A percentile compares a stretch with the other conserved stretches of the same genome.
These are phyloP conservation scores for Epinotia bilunana DNA, from an alignment of 2,888 invertebrate species.

Conservation along the genomic window DNA sequence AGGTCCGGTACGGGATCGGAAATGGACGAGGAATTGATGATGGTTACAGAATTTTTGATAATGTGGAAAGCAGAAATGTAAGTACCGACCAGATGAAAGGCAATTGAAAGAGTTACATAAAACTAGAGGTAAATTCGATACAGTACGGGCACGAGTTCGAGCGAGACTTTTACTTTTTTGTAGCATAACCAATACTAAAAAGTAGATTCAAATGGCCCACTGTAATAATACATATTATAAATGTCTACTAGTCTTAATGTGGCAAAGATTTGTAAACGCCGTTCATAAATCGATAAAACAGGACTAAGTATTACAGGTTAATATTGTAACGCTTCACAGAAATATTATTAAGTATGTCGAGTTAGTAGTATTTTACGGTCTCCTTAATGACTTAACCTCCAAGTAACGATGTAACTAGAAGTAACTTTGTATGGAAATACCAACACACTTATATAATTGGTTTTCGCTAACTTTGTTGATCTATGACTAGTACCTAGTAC, in stretches of 20 bases:
- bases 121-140: conserved; percentile 63
- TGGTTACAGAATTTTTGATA: background rate
- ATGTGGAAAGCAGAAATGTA: conserved; percentile 35
- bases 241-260: background rate
- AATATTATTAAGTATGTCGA: background rate
- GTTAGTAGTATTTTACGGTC: conserved; percentile 1
- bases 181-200: conserved; percentile 19
- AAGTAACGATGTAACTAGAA: conserved; percentile 5
- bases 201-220: background rate
- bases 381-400: conserved; percentile 10
- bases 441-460: background rate
- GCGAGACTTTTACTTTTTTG: conserved; percentile 74
- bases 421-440: conserved; percentile 13
- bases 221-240: background rate
- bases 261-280: conserved; percentile 1
- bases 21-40: conserved; percentile 2
- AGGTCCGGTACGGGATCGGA: conserved; percentile 1
- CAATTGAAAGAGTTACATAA: conserved; percentile 53
- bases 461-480: conserved; percentile 9
- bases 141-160: conserved; percentile 50
- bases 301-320: background rate
- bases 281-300: background rate
- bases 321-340: conserved; percentile 1
- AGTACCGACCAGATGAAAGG: conserved; percentile 42
- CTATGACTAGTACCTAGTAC: no score